These are phyloP conservation scores for Achatina immaculata DNA, from an alignment of 1,140 invertebrate species.

Conservation along the genomic window DNA sequence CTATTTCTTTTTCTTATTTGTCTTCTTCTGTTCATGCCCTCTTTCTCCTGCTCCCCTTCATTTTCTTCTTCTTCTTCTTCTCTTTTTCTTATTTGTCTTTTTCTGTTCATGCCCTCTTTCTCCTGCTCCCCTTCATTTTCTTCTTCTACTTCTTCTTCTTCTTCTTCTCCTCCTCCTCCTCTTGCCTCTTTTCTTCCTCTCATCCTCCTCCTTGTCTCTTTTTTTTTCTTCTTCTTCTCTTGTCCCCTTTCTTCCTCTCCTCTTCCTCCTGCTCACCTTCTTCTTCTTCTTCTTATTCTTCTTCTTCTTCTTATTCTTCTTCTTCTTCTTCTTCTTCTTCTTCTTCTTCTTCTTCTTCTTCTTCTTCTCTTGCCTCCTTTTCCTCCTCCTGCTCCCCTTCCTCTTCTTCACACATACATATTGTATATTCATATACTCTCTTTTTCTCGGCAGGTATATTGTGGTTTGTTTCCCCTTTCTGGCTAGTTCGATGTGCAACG, in stretches of 20 bases:
- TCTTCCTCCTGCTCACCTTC: background rate
- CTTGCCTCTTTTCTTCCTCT: background rate
- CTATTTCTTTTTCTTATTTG: background rate
- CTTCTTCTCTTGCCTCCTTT: constrained; percentile 43
- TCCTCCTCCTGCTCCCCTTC: too few species aligned
- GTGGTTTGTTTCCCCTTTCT: constrained; percentile 66
- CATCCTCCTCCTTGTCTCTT: background rate
- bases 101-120: background rate
- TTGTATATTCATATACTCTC: constrained; percentile 60
- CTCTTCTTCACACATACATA: too few species aligned
- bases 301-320: background rate
- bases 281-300: background rate
- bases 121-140: background rate
- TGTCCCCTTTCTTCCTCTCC: background rate
- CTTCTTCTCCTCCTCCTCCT: background rate
- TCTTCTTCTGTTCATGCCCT: background rate
- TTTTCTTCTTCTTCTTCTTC: background rate
- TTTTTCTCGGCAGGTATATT: constrained; percentile 65
- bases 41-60: background rate
- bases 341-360: constrained; percentile 63
- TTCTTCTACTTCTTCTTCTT: background rate
- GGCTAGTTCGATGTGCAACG: constrained; percentile 61
- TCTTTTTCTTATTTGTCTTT: background rate
- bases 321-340: constrained; percentile 57
- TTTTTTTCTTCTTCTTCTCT: background rate